Evolutionary conservation across 2,797 vertebrate species (phyloP), one percentile per base, ranked within the genome.

Genomic region (Protosalanx chinensis): DNA sequence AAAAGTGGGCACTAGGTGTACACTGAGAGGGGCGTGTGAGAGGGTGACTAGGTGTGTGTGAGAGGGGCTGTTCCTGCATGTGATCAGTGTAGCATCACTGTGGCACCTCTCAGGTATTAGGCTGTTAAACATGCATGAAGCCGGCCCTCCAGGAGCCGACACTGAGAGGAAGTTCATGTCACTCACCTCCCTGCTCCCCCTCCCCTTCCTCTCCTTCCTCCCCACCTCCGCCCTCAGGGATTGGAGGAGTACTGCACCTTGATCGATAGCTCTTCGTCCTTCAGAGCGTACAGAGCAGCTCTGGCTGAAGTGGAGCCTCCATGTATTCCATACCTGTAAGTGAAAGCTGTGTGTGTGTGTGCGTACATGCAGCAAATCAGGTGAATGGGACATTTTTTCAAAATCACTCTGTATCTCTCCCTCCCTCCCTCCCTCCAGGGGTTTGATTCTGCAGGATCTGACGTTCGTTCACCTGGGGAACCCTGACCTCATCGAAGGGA

Each of bases 251-350:
- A 99, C 90, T 99, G 98, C 91, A 98, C 95, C 0, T 90, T 99
- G 85, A 99, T 99, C 0, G 98, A 99, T 94, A 99, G 98, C 88
- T 99, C 97, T 0, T 99, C 98, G 0, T 99, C 98, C 81, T 99
- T 99, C 92, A 91, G 98, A 6, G 98, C 97, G 1, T 99, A 99
- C 86, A 90, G 98, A 73, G 98, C 98, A 0, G 98, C 98, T 30
- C 92, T 99, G 72, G 90, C 96, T 0, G 98, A 99, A 1, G 98
- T 98, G 76, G 96, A 99, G 74, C 96, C 98, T 0, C 98, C 98
- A 0, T 99, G 98, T 80, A 99, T 99, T 84, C 98, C 97, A 0
- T 99, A 99, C 88, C 86, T 99, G 98, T 99, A 87, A 97, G 97
- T 89, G 49, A 58, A 30, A 57, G 41, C 20, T 65, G 61, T 37